These are phyloP conservation scores for Acrocera orbiculus DNA, from an alignment of 2,888 invertebrate genomes.

Conservation along the genomic window DNA sequence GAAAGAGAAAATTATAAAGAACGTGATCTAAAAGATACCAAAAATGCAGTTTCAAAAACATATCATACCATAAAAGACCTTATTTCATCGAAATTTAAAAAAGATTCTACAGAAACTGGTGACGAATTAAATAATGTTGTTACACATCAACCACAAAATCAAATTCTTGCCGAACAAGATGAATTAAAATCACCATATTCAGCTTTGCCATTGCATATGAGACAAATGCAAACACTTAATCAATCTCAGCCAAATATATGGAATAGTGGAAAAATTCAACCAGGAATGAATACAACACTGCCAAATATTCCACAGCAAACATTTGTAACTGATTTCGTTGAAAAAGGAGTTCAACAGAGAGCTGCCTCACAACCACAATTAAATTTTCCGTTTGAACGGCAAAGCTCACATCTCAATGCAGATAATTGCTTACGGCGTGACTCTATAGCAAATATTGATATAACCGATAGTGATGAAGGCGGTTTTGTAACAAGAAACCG, in stretches of 20 bases:
- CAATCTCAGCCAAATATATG: conserved; percentile 14
- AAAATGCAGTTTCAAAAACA: conserved; percentile 56
- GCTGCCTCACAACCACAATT: conserved; percentile 52
- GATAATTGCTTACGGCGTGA: conserved; percentile 31
- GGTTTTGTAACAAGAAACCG: conserved; percentile 31
- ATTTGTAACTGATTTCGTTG: conserved; percentile 3
- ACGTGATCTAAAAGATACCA: conserved; percentile 30
- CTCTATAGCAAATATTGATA: conserved; percentile 40
- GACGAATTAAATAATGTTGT: conserved; percentile 29
- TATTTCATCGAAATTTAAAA: conserved; percentile 63
- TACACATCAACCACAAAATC: conserved; percentile 8
- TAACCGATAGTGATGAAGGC: conserved; percentile 42
- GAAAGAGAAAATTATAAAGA: conserved; percentile 41
- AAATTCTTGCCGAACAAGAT: conserved; percentile 16
- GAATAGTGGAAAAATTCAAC: conserved; percentile 8
- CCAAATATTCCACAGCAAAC: background rate
- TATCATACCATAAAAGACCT: conserved; percentile 70
- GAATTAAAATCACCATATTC: conserved; percentile 31
- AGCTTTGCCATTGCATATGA: conserved; percentile 30
- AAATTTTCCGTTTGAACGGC: conserved; percentile 13
- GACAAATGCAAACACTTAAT: conserved; percentile 14
- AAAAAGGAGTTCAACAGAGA: conserved; percentile 18
- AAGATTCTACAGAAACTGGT: conserved; percentile 35
- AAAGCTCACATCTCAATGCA: conserved; percentile 10
- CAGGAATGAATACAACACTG: background rate